Percentiles rank a stretch among this genome's conserved stretches.
These are phyloP conservation scores for Rhingia campestris DNA, from an alignment of 2,888 invertebrate genomes.

Conservation along the genomic window DNA sequence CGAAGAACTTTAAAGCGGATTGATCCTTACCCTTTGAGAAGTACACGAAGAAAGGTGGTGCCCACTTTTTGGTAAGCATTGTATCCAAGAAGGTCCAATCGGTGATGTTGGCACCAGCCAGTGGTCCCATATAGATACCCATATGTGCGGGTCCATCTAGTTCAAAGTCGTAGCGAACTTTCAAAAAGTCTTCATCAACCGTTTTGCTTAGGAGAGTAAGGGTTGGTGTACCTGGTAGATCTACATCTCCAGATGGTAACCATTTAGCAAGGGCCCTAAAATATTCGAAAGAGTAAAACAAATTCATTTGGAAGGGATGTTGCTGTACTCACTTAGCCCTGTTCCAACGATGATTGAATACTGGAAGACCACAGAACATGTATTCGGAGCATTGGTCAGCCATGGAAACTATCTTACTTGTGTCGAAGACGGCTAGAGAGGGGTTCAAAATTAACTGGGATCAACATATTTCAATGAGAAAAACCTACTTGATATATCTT, in stretches of 20 bases:
- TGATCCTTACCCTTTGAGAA: slow-evolving; percentile 77
- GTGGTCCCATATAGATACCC: slow-evolving; percentile 78
- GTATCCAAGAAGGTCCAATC: slow-evolving; percentile 79
- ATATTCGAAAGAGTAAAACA: background rate
- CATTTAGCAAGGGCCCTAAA: background rate
- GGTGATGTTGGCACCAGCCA: slow-evolving; percentile 74
- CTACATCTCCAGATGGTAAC: slow-evolving; percentile 75
- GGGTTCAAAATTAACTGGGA: background rate
- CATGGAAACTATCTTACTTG: slow-evolving; percentile 73
- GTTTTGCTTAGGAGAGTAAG: slow-evolving; percentile 74
- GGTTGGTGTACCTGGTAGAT: slow-evolving; percentile 75
- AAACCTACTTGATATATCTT: slow-evolving; percentile 75
- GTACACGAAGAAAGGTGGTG: slow-evolving; percentile 78
- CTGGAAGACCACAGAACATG: slow-evolving; percentile 79
- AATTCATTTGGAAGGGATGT: background rate
- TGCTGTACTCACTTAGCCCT: slow-evolving; percentile 12
- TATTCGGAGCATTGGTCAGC: slow-evolving; percentile 76
- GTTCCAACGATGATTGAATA: slow-evolving; percentile 79
- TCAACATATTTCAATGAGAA: background rate
- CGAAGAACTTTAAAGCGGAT: slow-evolving; percentile 77
- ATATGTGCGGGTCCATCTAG: slow-evolving; percentile 78
- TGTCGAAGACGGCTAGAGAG: slow-evolving; percentile 69
- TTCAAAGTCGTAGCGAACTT: slow-evolving; percentile 77
- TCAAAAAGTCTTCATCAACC: slow-evolving; percentile 48
- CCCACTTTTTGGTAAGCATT: slow-evolving; percentile 74